These are phyloP conservation scores for Enteromius trimaculatus DNA, from an alignment of 2,797 vertebrate species.

Conservation along the genomic window DNA sequence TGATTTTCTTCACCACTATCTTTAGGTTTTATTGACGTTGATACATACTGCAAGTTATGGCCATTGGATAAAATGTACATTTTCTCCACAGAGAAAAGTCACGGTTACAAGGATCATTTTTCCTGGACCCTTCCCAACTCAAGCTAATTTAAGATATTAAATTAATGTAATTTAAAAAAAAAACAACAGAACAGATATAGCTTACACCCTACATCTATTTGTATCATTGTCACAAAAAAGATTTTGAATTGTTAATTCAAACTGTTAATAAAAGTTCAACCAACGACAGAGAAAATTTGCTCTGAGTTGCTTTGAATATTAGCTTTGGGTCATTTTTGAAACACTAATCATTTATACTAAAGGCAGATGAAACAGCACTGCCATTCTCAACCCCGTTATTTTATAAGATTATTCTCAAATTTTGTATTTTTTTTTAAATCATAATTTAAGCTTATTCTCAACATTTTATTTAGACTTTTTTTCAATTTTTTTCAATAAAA, in stretches of 20 bases:
- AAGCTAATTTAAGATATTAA: neutral
- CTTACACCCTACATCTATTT: neutral
- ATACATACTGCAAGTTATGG: neutral
- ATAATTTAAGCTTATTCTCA: too few species aligned
- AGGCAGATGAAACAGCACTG: too few species aligned
- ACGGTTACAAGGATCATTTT: neutral
- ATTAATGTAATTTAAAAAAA: neutral
- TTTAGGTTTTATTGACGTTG: constrained; percentile 7
- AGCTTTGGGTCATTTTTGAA: neutral
- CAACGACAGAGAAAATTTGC: neutral
- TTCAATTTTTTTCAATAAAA: too few species aligned
- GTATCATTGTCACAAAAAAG: neutral
- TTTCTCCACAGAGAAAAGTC: neutral
- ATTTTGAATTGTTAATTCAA: neutral
- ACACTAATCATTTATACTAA: neutral
- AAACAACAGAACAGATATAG: neutral
- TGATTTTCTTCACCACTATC: neutral
- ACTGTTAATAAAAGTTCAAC: neutral
- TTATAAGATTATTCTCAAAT: too few species aligned
- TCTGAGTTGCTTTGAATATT: neutral
- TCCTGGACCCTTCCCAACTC: neutral
- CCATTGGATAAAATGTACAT: neutral
- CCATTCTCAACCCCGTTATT: too few species aligned
- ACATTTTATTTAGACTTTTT: too few species aligned
- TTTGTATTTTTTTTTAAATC: too few species aligned